Percentiles rank a stretch among this genome's conserved stretches.
Conservation (phyloP, 2,797 vertebrate species). For the Poliocrania exsul region DNA sequence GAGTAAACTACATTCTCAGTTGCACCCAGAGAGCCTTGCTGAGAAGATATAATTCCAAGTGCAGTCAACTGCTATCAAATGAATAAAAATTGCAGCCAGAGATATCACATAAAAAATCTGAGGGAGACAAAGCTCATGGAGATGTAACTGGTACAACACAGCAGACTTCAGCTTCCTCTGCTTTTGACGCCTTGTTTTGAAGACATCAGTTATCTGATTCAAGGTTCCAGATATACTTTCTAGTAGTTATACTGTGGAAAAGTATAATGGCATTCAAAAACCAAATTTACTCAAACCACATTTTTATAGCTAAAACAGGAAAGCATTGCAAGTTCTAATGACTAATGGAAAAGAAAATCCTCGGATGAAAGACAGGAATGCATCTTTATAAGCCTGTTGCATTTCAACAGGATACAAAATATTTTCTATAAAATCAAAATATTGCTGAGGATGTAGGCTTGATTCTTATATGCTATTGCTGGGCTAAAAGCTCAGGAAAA, state of each 20-base stretch:
- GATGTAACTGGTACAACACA: background rate
- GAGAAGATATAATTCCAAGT: background rate
- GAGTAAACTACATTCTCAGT: background rate
- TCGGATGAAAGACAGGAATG: background rate
- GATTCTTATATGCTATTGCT: background rate
- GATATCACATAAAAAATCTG: background rate
- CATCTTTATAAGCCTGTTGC: background rate
- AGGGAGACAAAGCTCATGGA: background rate
- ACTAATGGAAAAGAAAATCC: background rate
- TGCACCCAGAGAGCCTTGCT: background rate
- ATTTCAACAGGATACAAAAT: background rate
- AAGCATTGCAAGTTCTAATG: background rate
- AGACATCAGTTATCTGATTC: background rate
- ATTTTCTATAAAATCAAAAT: slow-evolving; percentile 3
- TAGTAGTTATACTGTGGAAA: background rate
- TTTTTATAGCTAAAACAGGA: background rate
- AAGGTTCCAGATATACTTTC: background rate
- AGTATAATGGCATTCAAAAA: background rate
- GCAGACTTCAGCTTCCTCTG: background rate
- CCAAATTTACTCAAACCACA: background rate
- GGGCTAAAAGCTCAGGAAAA: background rate
- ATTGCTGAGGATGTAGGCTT: background rate
- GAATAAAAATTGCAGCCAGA: background rate
- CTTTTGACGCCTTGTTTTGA: background rate
- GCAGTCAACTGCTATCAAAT: background rate